Conservation (phyloP, 2,888 invertebrate genomes). For the Phania funesta region DNA sequence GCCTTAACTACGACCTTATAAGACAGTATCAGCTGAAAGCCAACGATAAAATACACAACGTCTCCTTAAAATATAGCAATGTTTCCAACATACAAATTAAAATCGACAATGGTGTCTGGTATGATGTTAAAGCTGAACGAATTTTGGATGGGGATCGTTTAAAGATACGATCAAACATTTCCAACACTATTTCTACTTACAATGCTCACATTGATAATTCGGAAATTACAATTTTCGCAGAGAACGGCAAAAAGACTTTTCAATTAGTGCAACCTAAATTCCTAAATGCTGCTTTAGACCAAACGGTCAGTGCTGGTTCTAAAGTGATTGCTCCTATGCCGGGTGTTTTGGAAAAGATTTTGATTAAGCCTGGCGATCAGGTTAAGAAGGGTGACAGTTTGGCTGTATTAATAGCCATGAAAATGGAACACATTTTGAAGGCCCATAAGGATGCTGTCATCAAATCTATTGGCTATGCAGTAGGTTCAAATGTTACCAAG, state of each 20-base stretch:
- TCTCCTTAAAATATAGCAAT: slow-evolving; percentile 83
- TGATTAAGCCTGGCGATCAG: slow-evolving; percentile 89
- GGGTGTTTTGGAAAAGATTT: slow-evolving; percentile 94
- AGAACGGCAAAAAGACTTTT: slow-evolving; percentile 86
- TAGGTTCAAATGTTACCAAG: slow-evolving; percentile 92
- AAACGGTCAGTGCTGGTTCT: slow-evolving; percentile 81
- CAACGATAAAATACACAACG: slow-evolving; percentile 81
- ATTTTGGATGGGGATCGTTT: slow-evolving; percentile 78
- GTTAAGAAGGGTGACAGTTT: slow-evolving; percentile 94
- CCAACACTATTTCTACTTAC: slow-evolving; percentile 82
- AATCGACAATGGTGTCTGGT: slow-evolving; percentile 82
- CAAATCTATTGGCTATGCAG: slow-evolving; percentile 85
- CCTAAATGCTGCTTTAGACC: slow-evolving; percentile 79
- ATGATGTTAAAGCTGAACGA: slow-evolving; percentile 81
- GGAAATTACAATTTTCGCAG: slow-evolving; percentile 84
- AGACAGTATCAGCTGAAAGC: slow-evolving; percentile 84
- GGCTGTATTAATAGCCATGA: slow-evolving; percentile 93
- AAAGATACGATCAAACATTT: slow-evolving; percentile 81
- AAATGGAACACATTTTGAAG: slow-evolving; percentile 98
- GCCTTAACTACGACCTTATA: slow-evolving; percentile 85
- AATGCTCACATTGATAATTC: slow-evolving; percentile 83
- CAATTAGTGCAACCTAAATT: slow-evolving; percentile 84
- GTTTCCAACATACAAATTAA: slow-evolving; percentile 81
- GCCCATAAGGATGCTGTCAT: slow-evolving; percentile 90
- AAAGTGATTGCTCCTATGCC: slow-evolving; percentile 95